Conservation (phyloP, 1,140 invertebrate species). For the Pseudobourletiella spinata region DNA sequence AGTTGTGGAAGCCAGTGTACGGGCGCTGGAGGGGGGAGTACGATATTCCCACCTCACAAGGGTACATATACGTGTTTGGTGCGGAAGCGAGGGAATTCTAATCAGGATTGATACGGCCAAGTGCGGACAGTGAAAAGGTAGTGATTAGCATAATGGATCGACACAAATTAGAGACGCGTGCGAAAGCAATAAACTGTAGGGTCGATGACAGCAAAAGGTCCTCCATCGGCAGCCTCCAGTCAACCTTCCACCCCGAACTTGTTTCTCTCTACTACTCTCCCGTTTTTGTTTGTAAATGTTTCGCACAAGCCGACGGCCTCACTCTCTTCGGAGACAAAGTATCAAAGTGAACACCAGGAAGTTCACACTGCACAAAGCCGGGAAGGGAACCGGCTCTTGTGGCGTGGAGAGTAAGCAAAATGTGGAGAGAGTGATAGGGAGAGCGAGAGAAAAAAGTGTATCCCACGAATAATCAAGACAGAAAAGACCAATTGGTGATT, state of each 20-base stretch:
- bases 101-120: slow-evolving; percentile 2
- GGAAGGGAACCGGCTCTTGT: too few species aligned
- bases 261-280: too few species aligned
- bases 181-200: slow-evolving; percentile 6
- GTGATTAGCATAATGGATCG: slow-evolving; percentile 36
- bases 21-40: too few species aligned
- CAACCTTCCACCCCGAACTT: too few species aligned
- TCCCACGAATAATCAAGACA: neutral
- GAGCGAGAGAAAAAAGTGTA: neutral
- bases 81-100: neutral
- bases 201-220: slow-evolving; percentile 21
- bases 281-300: too few species aligned
- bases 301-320: too few species aligned
- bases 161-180: slow-evolving; percentile 34
- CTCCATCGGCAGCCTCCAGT: neutral
- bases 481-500: slow-evolving; percentile 1
- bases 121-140: slow-evolving; percentile 19
- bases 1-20: too few species aligned
- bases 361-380: too few species aligned
- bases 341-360: too few species aligned
- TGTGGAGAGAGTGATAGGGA: neutral
- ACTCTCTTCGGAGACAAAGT: too few species aligned
- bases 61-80: slow-evolving; percentile 1
- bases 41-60: too few species aligned
- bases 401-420: too few species aligned